phyloP scores from a whole-genome alignment of 2,888 invertebrate genomes.

The Atethmia centrago region DNA sequence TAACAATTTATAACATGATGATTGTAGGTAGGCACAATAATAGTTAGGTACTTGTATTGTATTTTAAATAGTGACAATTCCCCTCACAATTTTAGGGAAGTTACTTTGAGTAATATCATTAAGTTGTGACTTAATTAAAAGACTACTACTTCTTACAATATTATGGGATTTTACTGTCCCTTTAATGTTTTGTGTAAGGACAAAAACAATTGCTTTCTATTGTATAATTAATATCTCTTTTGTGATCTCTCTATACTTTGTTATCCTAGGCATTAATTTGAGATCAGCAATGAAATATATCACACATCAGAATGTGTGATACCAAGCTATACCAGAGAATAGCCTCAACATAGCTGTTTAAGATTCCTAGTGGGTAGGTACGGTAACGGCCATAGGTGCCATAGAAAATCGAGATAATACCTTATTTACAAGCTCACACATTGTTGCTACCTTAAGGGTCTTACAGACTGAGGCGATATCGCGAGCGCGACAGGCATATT shows the following conservation, averaged over 20 bases:
- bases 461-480: too few species aligned
- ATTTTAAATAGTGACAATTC: slow-evolving; percentile 16
- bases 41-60: background rate
- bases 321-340: too few species aligned
- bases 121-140: slow-evolving; percentile 1
- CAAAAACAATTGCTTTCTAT: background rate
- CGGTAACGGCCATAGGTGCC: background rate
- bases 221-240: slow-evolving; percentile 3
- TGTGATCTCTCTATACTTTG: background rate
- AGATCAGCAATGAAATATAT: slow-evolving; percentile 24
- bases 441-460: background rate
- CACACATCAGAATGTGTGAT: too few species aligned
- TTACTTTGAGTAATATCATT: slow-evolving; percentile 4
- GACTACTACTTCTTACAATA: slow-evolving; percentile 1
- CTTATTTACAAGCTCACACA: background rate
- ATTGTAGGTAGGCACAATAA: too few species aligned
- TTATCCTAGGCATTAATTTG: background rate
- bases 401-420: background rate
- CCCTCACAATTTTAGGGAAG: background rate
- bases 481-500: too few species aligned
- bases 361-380: background rate
- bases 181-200: background rate
- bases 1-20: slow-evolving; percentile 7
- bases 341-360: background rate
- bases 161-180: background rate